phyloP scores from a whole-genome alignment of 2,797 vertebrate genomes.

The Crocodylus rhombifer region DNA sequence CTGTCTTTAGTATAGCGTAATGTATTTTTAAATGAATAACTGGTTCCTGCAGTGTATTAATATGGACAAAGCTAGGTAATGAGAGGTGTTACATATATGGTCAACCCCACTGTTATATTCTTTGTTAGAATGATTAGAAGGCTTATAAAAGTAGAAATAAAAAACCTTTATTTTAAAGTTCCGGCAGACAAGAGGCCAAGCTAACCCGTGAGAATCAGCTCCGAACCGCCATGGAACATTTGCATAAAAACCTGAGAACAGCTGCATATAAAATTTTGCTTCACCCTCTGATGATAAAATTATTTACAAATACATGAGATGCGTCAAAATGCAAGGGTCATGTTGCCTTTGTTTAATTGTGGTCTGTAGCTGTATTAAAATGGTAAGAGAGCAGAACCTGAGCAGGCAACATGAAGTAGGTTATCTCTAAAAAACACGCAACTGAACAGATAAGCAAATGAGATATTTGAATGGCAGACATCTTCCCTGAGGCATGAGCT shows the following conservation, averaged over 20 bases:
- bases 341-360: not conserved
- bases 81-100: not conserved
- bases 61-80: not conserved
- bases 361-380: not conserved
- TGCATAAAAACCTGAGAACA: not conserved
- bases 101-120: not conserved
- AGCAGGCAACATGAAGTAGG: not conserved
- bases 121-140: not conserved
- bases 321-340: not conserved
- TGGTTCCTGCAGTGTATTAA: fast-evolving
- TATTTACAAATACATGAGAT: not conserved
- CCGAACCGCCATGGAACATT: not conserved
- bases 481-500: not conserved
- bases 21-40: not conserved
- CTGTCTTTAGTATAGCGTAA: not conserved
- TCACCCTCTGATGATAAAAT: not conserved
- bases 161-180: not conserved
- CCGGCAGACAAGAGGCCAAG: not conserved
- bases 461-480: not conserved
- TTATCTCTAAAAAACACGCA: not conserved
- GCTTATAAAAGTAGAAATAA: not conserved
- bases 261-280: not conserved
- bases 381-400: not conserved
- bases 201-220: not conserved
- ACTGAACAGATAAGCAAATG: not conserved